Evolutionary conservation across 2,797 vertebrate genomes (phyloP).

Genomic region (Sebastes itinus): DNA sequence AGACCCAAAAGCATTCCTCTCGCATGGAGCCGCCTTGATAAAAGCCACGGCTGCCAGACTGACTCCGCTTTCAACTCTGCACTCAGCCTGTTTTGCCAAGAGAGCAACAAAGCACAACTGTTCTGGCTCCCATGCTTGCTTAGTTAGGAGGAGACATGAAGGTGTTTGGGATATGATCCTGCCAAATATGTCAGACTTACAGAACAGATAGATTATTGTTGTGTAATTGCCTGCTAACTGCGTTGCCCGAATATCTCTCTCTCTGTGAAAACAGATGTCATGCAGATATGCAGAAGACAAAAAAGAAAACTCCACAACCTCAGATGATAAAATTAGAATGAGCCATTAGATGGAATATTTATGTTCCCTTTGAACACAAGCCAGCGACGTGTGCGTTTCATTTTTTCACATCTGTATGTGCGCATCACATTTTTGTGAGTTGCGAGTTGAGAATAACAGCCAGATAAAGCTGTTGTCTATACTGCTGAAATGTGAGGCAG

Average conservation of each 20-base stretch:
- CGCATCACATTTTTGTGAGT: slow-evolving; percentile 4
- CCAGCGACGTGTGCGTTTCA: slow-evolving; percentile 24
- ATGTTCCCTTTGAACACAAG: slow-evolving; percentile 45
- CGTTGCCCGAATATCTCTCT: slow-evolving; percentile 1
- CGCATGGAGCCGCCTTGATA: slow-evolving; percentile 47
- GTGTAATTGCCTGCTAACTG: slow-evolving; percentile 44
- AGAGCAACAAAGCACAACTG: slow-evolving; percentile 49
- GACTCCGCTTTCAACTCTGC: slow-evolving; percentile 59
- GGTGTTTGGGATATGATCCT: slow-evolving; percentile 39
- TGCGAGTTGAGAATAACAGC: slow-evolving; percentile 3
- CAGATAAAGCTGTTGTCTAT: slow-evolving; percentile 16
- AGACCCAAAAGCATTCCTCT: slow-evolving; percentile 58
- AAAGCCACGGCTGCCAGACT: slow-evolving; percentile 51
- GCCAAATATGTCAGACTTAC: slow-evolving; percentile 31
- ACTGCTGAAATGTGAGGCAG: slow-evolving; percentile 14
- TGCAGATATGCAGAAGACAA: slow-evolving; percentile 27
- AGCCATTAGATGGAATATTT: slow-evolving; percentile 47
- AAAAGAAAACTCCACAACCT: slow-evolving; percentile 24
- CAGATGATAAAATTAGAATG: slow-evolving; percentile 49
- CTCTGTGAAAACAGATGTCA: slow-evolving; percentile 45
- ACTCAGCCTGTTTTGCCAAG: slow-evolving; percentile 46
- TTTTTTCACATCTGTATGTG: slow-evolving; percentile 31
- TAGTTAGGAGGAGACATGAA: slow-evolving; percentile 26
- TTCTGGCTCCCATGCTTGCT: slow-evolving; percentile 34
- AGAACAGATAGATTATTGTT: slow-evolving; percentile 49